phyloP scores from a whole-genome alignment of 2,888 invertebrate species.

The Sarcophaga carnaria region DNA sequence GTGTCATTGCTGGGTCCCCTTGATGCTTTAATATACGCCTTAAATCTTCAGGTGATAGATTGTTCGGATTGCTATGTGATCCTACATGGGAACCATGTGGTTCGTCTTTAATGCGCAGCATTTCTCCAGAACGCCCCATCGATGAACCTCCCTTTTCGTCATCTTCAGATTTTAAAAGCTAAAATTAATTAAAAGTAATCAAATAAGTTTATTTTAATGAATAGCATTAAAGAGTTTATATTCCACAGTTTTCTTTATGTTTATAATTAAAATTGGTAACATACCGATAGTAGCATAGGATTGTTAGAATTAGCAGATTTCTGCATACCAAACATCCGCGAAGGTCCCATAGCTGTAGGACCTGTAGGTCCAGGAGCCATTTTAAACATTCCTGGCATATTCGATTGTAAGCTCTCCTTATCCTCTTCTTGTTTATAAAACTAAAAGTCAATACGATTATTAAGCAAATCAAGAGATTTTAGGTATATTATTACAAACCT shows the following conservation, averaged over 20 bases:
- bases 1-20: slow-evolving; percentile 81
- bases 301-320: slow-evolving; percentile 82
- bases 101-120: slow-evolving; percentile 83
- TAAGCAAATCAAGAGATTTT: not conserved
- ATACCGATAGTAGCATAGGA: slow-evolving; percentile 87
- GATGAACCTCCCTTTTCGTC: slow-evolving; percentile 83
- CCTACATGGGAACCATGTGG: slow-evolving; percentile 78
- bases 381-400: slow-evolving; percentile 73
- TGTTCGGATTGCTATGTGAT: slow-evolving; percentile 75
- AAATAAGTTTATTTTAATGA: slow-evolving; percentile 32
- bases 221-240: too few species aligned
- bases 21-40: slow-evolving; percentile 80
- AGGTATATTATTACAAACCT: slow-evolving; percentile 69
- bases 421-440: slow-evolving; percentile 80
- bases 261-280: slow-evolving; percentile 43
- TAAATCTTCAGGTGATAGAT: slow-evolving; percentile 81
- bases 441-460: slow-evolving; percentile 62
- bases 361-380: slow-evolving; percentile 71
- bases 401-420: slow-evolving; percentile 75
- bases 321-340: slow-evolving; percentile 71
- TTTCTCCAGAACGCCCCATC: slow-evolving; percentile 82
- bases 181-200: slow-evolving; percentile 71
- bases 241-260: not conserved
- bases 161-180: slow-evolving; percentile 92
- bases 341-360: slow-evolving; percentile 66